These are phyloP conservation scores for Cheilosia vulpina DNA, from an alignment of 2,888 invertebrate species.

Conservation along the genomic window DNA sequence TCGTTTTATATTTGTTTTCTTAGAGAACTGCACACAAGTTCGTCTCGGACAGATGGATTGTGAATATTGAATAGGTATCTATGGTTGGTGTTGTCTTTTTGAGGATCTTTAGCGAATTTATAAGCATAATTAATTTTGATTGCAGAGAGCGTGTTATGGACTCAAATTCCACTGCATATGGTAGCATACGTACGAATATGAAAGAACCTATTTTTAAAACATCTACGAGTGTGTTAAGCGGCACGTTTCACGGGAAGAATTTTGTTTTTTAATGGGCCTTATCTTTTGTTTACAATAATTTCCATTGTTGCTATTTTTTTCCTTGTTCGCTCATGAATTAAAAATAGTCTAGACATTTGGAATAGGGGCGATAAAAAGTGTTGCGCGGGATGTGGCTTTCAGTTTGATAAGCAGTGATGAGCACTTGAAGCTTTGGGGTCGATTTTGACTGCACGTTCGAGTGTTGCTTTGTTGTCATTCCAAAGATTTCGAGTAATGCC, in stretches of 20 bases:
- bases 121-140: constrained; percentile 27
- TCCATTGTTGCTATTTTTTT: no score
- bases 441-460: no score
- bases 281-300: constrained; percentile 36
- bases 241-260: constrained; percentile 26
- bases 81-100: constrained; percentile 1
- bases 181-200: background rate
- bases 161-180: constrained; percentile 35
- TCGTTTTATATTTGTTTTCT: constrained; percentile 20
- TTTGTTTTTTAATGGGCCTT: constrained; percentile 25
- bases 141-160: constrained; percentile 15
- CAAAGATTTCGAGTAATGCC: no score
- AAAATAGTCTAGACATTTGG: constrained; percentile 14
- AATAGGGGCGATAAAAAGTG: background rate
- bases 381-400: background rate
- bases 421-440: no score
- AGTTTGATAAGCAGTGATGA: background rate
- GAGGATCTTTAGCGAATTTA: constrained; percentile 23
- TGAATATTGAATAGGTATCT: constrained; percentile 33
- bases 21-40: constrained; percentile 38
- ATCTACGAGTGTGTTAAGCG: constrained; percentile 1
- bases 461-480: no score
- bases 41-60: constrained; percentile 46
- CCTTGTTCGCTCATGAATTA: background rate
- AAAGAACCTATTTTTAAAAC: constrained; percentile 4